These are phyloP conservation scores for Apeira syringaria DNA, from an alignment of 2,888 invertebrate genomes.

Conservation along the genomic window DNA sequence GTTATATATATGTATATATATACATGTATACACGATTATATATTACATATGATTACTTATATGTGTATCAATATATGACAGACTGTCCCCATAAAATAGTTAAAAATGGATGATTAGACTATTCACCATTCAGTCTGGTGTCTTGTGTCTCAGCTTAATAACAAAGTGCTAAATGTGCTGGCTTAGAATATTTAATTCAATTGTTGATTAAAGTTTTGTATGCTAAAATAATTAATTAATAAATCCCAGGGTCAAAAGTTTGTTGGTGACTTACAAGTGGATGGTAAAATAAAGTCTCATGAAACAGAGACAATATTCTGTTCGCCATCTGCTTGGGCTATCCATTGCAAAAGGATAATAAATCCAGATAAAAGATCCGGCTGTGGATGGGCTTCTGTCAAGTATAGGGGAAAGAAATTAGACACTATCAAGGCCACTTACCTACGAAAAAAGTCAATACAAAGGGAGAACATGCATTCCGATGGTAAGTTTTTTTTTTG, in stretches of 20 bases:
- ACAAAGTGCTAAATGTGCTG: no score
- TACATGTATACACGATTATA: no score
- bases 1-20: no score
- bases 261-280: conserved; percentile 92
- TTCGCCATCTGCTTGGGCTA: conserved; percentile 96
- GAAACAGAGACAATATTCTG: conserved; percentile 94
- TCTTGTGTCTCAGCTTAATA: no score
- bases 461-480: conserved; percentile 81
- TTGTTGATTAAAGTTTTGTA: no score
- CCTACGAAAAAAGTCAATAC: conserved; percentile 87
- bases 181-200: no score
- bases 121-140: no score
- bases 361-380: conserved; percentile 96
- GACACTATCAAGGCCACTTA: conserved; percentile 95
- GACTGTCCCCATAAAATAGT: no score
- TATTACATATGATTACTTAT: no score
- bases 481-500: conserved; percentile 75
- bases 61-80: no score
- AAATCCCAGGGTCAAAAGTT: conserved; percentile 91
- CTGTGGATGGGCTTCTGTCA: conserved; percentile 96
- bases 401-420: conserved; percentile 93
- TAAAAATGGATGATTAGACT: no score
- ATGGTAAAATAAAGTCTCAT: conserved; percentile 94
- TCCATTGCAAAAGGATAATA: conserved; percentile 94
- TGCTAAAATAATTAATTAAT: no score